These are phyloP conservation scores for Hoplias malabaricus DNA, from an alignment of 2,113 vertebrate species.

Conservation along the genomic window DNA sequence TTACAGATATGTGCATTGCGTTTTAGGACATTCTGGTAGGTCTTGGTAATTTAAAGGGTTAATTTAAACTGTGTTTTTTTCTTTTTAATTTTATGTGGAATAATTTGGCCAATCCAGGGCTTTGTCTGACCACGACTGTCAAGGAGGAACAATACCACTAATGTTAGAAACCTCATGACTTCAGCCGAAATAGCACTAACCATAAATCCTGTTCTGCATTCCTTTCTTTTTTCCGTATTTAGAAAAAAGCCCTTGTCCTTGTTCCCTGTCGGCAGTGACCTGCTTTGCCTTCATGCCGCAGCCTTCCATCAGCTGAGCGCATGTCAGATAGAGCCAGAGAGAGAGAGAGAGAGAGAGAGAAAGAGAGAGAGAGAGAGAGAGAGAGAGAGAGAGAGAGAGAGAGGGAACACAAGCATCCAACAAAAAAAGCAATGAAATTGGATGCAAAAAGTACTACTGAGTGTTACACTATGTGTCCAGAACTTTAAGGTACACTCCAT, in stretches of 20 bases:
- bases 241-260: constrained; percentile 52
- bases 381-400: neutral
- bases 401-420: too few species aligned
- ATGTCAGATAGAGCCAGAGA: constrained; percentile 18
- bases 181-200: constrained; percentile 50
- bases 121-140: constrained; percentile 25
- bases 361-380: constrained; percentile 33
- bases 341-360: constrained; percentile 18
- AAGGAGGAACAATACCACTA: constrained; percentile 43
- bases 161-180: constrained; percentile 55
- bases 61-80: neutral
- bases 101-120: neutral
- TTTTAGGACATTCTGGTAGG: too few species aligned
- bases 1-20: too few species aligned
- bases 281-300: constrained; percentile 44
- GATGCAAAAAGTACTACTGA: too few species aligned
- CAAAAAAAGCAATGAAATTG: too few species aligned
- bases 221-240: constrained; percentile 4
- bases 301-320: constrained; percentile 50
- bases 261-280: constrained; percentile 56
- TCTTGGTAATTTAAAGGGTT: too few species aligned
- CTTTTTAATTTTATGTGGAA: constrained; percentile 24
- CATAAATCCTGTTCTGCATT: constrained; percentile 56
- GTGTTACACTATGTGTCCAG: too few species aligned
- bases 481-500: too few species aligned